Evolutionary conservation across 2,113 vertebrate genomes (phyloP).

Genomic region (Osmerus eperlanus): DNA sequence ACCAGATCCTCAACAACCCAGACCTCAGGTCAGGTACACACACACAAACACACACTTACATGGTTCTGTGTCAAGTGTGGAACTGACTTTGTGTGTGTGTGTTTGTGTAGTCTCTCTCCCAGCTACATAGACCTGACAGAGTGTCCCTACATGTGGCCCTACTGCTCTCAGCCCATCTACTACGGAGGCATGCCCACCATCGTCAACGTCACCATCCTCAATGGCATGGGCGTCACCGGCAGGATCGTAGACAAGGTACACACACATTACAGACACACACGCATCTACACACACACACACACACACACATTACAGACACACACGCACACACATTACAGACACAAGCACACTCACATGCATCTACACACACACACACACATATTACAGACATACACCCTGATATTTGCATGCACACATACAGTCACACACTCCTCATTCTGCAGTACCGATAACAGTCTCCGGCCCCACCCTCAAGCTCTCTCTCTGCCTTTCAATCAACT

Average conservation of each 20-base stretch:
- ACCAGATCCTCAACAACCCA: background rate
- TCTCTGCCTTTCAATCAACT: conserved; percentile 7
- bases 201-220: conserved; percentile 95
- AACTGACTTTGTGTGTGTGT: background rate
- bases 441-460: background rate
- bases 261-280: background rate
- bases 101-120: conserved; percentile 82
- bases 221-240: conserved; percentile 98
- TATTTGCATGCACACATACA: background rate
- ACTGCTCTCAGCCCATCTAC: conserved; percentile 98
- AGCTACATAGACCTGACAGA: conserved; percentile 97
- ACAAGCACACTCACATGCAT: background rate
- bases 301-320: no score
- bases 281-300: background rate
- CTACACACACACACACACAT: background rate
- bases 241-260: conserved; percentile 94
- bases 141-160: conserved; percentile 99
- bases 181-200: conserved; percentile 98
- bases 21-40: background rate
- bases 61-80: background rate
- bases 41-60: background rate
- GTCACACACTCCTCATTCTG: background rate
- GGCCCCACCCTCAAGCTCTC: background rate
- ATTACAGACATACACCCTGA: background rate
- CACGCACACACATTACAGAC: no score